Evolutionary conservation across 2,888 invertebrate genomes (phyloP).

Genomic region (Drepanosiphum platanoidis): DNA sequence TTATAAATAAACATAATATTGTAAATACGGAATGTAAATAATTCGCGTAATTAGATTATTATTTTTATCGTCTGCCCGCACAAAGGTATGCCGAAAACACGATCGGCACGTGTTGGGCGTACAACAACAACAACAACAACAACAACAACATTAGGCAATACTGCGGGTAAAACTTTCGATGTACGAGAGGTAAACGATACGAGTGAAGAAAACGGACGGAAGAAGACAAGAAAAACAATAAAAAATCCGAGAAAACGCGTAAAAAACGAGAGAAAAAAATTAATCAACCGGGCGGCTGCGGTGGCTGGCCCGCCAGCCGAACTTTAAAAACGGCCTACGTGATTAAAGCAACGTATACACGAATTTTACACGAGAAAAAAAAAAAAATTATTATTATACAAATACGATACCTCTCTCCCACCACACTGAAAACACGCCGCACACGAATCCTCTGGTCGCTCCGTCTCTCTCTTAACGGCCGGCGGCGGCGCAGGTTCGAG

Average conservation of each 20-base stretch:
- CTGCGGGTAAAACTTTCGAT: too few species aligned
- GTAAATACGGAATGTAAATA: slow-evolving; percentile 1
- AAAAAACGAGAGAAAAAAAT: neutral
- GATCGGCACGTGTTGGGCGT: neutral
- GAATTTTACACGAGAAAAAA: neutral
- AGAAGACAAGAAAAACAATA: neutral
- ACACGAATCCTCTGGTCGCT: too few species aligned
- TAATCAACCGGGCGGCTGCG: neutral
- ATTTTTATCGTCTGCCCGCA: neutral
- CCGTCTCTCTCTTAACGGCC: neutral
- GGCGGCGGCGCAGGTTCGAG: neutral
- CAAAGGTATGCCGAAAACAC: neutral
- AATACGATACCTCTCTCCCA: neutral
- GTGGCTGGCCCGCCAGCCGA: neutral
- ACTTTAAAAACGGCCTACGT: slow-evolving; percentile 38
- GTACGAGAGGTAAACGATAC: too few species aligned
- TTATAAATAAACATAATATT: too few species aligned
- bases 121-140: neutral
- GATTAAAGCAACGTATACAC: slow-evolving; percentile 39
- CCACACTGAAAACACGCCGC: too few species aligned
- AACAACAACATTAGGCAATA: neutral
- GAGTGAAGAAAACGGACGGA: too few species aligned
- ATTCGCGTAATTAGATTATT: neutral
- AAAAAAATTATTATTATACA: slow-evolving; percentile 1
- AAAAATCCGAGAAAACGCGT: neutral